Percentiles rank a stretch among this genome's conserved stretches.
phyloP scores from a whole-genome alignment of 2,797 vertebrate genomes.

The Dendrocincla tyrannina region DNA sequence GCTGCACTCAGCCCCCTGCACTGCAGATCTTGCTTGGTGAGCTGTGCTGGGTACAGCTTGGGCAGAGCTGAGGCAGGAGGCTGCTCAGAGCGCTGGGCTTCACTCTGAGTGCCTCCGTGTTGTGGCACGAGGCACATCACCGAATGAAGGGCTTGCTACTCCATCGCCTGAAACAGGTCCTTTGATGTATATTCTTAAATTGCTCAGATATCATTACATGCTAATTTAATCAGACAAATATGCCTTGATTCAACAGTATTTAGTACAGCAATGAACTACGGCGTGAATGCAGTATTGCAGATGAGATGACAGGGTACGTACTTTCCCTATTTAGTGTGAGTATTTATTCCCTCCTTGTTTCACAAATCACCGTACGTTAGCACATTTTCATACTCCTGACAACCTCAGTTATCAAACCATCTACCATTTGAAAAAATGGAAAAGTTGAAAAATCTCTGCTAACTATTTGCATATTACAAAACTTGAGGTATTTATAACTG shows the following conservation, averaged over 20 bases:
- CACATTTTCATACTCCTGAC: neutral
- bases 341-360: neutral
- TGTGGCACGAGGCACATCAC: rapidly evolving
- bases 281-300: neutral
- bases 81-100: neutral
- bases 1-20: neutral
- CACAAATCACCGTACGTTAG: neutral
- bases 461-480: neutral
- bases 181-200: neutral
- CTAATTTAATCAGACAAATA: constrained; percentile 13
- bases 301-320: neutral
- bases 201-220: neutral
- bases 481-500: neutral
- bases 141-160: neutral
- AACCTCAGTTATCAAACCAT: neutral
- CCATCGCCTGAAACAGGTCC: neutral
- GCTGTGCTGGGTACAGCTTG: rapidly evolving
- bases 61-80: neutral
- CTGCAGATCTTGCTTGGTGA: rapidly evolving
- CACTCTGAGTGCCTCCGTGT: rapidly evolving
- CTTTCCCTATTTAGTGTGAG: neutral
- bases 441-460: neutral
- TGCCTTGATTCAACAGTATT: neutral
- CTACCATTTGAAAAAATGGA: neutral
- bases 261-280: constrained; percentile 2